Evolutionary conservation across 2,888 invertebrate genomes (phyloP).

Genomic region (Polyommatus icarus): DNA sequence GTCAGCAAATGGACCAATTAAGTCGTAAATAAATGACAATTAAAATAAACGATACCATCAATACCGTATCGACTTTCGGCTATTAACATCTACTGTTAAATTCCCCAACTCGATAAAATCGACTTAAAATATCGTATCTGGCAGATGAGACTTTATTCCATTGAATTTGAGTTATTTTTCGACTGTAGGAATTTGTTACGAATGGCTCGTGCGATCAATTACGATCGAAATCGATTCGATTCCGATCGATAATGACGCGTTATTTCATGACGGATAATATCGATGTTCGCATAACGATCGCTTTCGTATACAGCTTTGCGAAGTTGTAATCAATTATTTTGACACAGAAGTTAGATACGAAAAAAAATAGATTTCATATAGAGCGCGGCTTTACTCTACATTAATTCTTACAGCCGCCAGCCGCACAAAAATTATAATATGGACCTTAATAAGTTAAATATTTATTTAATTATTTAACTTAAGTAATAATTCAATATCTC

Average conservation of each 20-base stretch:
- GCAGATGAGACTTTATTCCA: conserved; percentile 23
- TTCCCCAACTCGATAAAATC: conserved; percentile 37
- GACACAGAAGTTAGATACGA: no score
- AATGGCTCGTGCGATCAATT: conserved; percentile 68
- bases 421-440: no score
- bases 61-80: conserved; percentile 64
- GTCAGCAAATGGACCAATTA: conserved; percentile 24
- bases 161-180: background rate
- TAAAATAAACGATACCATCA: conserved; percentile 48
- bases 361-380: no score
- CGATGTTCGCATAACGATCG: conserved; percentile 41
- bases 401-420: no score
- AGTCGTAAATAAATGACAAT: conserved; percentile 39
- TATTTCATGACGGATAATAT: conserved; percentile 52
- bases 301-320: conserved; percentile 9
- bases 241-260: conserved; percentile 70
- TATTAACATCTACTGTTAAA: conserved; percentile 54
- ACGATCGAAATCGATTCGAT: conserved; percentile 68
- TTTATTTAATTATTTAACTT: no score
- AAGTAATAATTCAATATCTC: no score
- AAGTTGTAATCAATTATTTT: no score
- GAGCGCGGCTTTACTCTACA: no score
- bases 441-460: no score
- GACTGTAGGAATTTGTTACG: conserved; percentile 11
- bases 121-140: conserved; percentile 32